These are phyloP conservation scores for Entelurus aequoreus DNA, from an alignment of 2,113 vertebrate species.

Conservation along the genomic window DNA sequence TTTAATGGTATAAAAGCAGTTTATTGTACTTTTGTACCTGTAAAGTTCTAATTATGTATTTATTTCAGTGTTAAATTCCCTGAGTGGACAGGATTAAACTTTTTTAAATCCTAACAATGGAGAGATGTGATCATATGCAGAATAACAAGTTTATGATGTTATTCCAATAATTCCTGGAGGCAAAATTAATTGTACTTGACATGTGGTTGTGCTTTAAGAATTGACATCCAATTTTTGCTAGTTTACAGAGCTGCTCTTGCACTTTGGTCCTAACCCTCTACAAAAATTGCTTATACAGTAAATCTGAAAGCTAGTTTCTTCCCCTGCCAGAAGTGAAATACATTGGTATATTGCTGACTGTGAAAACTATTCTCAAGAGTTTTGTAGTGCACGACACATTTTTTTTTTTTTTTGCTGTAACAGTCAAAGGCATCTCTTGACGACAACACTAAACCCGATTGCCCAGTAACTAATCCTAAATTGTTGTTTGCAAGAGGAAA, in stretches of 20 bases:
- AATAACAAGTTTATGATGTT: background rate
- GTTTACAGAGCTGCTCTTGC: constrained; percentile 5
- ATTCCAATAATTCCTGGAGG: background rate
- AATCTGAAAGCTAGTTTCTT: constrained; percentile 17
- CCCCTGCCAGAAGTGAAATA: constrained; percentile 21
- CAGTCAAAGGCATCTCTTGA: constrained; percentile 33
- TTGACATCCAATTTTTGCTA: constrained; percentile 1
- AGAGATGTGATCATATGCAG: constrained; percentile 4
- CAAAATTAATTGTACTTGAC: background rate
- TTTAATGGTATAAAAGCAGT: too few species aligned
- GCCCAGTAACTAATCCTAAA: constrained; percentile 20
- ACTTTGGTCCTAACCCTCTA: constrained; percentile 9
- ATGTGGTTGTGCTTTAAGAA: constrained; percentile 11
- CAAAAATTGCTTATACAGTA: constrained; percentile 3
- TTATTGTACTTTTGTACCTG: too few species aligned
- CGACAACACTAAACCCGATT: constrained; percentile 18
- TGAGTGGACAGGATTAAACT: background rate
- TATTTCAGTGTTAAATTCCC: background rate
- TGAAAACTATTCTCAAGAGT: constrained; percentile 24
- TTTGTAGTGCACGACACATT: constrained; percentile 33
- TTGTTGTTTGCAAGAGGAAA: background rate
- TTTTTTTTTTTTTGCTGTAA: constrained; percentile 15
- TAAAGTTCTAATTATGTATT: too few species aligned
- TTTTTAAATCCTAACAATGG: background rate
- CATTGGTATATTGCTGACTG: constrained; percentile 23